Conservation (phyloP, 1,140 invertebrate genomes). For the Pissodes strobi region DNA sequence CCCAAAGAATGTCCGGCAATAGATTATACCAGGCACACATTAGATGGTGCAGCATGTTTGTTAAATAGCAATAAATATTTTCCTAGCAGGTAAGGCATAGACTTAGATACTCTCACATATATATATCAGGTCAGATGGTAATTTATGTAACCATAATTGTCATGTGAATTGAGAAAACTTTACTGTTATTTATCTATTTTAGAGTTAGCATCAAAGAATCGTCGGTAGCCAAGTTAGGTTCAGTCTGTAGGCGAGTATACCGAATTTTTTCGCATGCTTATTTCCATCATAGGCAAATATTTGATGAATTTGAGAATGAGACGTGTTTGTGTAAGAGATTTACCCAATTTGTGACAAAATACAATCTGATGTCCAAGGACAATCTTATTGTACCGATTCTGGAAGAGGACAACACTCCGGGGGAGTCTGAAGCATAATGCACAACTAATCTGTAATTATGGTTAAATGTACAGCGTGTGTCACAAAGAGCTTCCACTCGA, state of each 20-base stretch:
- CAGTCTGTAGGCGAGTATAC: constrained; percentile 97
- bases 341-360: constrained; percentile 97
- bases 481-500: no score
- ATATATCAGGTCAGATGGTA: no score
- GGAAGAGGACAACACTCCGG: constrained; percentile 69
- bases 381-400: constrained; percentile 98
- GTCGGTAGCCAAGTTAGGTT: constrained; percentile 96
- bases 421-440: constrained; percentile 72
- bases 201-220: constrained; percentile 99
- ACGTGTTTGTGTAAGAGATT: constrained; percentile 95
- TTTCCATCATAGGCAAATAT: constrained; percentile 95
- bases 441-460: no score
- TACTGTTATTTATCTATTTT: no score
- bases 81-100: constrained; percentile 95
- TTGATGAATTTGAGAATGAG: constrained; percentile 98
- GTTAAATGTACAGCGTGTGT: no score
- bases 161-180: no score
- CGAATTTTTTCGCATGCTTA: constrained; percentile 99
- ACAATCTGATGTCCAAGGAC: constrained; percentile 97
- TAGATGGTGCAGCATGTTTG: constrained; percentile 97
- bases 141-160: no score
- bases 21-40: constrained; percentile 98
- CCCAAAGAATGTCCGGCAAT: constrained; percentile 99
- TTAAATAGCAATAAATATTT: constrained; percentile 99
- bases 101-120: no score